These are phyloP conservation scores for Idaea straminata DNA, from an alignment of 2,888 invertebrate species.

Conservation along the genomic window DNA sequence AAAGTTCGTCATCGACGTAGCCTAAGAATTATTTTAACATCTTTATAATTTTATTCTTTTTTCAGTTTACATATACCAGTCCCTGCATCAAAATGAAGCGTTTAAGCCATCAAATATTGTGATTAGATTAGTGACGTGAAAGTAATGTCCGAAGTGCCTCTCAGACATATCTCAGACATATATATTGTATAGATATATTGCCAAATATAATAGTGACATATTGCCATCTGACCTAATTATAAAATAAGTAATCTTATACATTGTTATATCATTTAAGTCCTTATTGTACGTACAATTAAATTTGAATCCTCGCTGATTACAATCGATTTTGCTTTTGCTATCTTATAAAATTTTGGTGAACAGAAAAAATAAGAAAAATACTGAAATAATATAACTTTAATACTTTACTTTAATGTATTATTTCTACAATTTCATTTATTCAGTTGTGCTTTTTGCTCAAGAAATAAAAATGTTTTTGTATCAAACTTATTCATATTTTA, in stretches of 20 bases:
- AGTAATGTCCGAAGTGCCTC: constrained; percentile 20
- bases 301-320: constrained; percentile 27
- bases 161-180: constrained; percentile 6
- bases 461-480: constrained; percentile 47
- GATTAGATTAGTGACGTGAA: constrained; percentile 16
- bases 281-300: constrained; percentile 23
- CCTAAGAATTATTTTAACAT: too few species aligned
- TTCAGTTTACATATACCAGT: constrained; percentile 36
- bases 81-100: constrained; percentile 31
- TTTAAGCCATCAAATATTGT: constrained; percentile 19
- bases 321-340: constrained; percentile 11
- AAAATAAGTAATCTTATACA: background rate
- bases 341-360: constrained; percentile 50
- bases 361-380: constrained; percentile 45
- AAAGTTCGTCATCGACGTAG: too few species aligned
- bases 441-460: constrained; percentile 31
- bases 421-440: constrained; percentile 32
- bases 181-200: constrained; percentile 11
- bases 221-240: background rate
- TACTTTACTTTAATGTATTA: constrained; percentile 37
- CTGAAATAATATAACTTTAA: constrained; percentile 43
- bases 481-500: constrained; percentile 45
- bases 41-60: constrained; percentile 12
- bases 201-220: constrained; percentile 17
- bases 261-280: constrained; percentile 12